Percentiles rank a stretch among this genome's conserved stretches.
Conservation (phyloP, 2,888 invertebrate genomes). For the Noctuana brunneofusca region DNA sequence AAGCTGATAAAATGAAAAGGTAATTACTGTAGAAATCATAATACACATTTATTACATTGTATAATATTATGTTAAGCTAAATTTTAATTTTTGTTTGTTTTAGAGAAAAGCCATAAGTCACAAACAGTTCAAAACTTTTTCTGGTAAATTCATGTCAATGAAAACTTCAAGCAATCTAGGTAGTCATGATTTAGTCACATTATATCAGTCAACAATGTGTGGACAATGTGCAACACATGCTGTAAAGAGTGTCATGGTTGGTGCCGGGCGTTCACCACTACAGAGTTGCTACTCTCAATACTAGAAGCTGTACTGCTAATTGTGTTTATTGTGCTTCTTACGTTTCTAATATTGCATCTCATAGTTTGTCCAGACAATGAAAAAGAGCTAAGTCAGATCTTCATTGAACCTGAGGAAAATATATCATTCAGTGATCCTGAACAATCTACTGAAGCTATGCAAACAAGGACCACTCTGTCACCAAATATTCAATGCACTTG, state of each 20-base stretch:
- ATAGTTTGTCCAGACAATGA: constrained; percentile 47
- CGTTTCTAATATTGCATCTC: constrained; percentile 63
- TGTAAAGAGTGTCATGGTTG: constrained; percentile 63
- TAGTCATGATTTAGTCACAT: constrained; percentile 42
- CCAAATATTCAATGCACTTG: constrained; percentile 57
- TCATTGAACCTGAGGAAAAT: not conserved
- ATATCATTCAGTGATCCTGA: not conserved
- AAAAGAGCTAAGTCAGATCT: not conserved
- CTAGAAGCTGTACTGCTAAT: constrained; percentile 56
- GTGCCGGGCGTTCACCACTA: constrained; percentile 66
- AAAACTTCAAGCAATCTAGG: constrained; percentile 44
- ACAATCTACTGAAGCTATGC: not conserved
- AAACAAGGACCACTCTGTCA: constrained; percentile 4
- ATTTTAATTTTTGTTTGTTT: constrained; percentile 4
- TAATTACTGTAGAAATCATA: not conserved
- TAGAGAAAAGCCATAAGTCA: not conserved
- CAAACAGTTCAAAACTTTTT: not conserved
- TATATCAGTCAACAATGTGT: constrained; percentile 35
- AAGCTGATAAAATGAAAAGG: constrained; percentile 23
- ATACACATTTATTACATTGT: not conserved
- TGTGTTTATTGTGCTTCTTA: constrained; percentile 52
- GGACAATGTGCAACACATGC: constrained; percentile 63
- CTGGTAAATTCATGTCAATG: not conserved
- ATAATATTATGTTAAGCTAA: not conserved
- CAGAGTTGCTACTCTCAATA: constrained; percentile 54